phyloP scores from a whole-genome alignment of 2,797 vertebrate species.

The Halcyon leucocephala region DNA sequence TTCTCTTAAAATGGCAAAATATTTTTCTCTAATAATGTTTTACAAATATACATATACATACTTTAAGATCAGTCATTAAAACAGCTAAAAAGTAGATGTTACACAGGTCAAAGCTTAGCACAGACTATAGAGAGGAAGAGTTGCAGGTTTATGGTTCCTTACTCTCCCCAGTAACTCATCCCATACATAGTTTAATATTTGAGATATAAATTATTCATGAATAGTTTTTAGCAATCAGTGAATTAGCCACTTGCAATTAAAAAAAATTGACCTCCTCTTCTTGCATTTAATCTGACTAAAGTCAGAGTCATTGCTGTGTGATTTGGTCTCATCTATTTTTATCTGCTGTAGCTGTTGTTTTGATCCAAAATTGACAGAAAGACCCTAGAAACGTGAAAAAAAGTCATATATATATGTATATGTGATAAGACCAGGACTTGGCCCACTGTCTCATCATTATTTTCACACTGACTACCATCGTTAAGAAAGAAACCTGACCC shows the following conservation, averaged over 20 bases:
- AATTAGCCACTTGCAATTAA: constrained; percentile 54
- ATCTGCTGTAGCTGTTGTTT: background rate
- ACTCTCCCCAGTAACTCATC: background rate
- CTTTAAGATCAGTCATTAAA: background rate
- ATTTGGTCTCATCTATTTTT: constrained; percentile 47
- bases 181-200: constrained; percentile 24
- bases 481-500: background rate
- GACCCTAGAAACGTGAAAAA: background rate
- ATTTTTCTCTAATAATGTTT: background rate
- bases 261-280: constrained; percentile 51
- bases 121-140: background rate
- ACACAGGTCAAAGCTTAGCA: background rate
- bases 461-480: background rate
- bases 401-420: background rate
- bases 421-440: background rate
- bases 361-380: constrained; percentile 4
- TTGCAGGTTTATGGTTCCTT: constrained; percentile 2
- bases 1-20: background rate
- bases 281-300: constrained; percentile 34
- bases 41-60: background rate
- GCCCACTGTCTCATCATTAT: background rate
- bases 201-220: constrained; percentile 60
- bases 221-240: constrained; percentile 57
- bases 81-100: background rate
- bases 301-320: constrained; percentile 2